These are phyloP conservation scores for Oxygymnocypris stewartii DNA, from an alignment of 2,113 vertebrate genomes.

Conservation along the genomic window DNA sequence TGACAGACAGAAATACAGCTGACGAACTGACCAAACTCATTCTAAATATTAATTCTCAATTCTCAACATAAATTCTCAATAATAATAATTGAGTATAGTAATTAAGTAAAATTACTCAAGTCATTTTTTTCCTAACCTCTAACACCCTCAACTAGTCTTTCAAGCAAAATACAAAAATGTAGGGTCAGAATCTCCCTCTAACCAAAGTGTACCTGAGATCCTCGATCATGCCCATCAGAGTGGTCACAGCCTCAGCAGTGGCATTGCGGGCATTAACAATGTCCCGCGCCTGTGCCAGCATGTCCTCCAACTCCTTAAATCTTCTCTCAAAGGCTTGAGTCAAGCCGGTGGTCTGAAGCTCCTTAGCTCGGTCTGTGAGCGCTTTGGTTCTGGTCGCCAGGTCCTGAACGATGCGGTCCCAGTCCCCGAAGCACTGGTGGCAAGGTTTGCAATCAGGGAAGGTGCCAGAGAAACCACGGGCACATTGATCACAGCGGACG, in stretches of 20 bases:
- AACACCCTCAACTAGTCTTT: neutral
- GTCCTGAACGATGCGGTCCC: slow-evolving; percentile 96
- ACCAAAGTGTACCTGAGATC: slow-evolving; percentile 81
- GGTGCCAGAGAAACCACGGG: slow-evolving; percentile 87
- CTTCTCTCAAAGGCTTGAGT: slow-evolving; percentile 81
- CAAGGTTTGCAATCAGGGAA: slow-evolving; percentile 93
- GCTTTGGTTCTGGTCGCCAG: slow-evolving; percentile 78
- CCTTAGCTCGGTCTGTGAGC: slow-evolving; percentile 77
- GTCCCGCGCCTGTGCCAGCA: slow-evolving; percentile 76
- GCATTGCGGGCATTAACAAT: slow-evolving; percentile 85
- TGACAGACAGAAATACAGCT: slow-evolving; percentile 52
- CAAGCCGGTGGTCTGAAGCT: slow-evolving; percentile 86
- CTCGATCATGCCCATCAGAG: slow-evolving; percentile 82
- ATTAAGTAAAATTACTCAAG: neutral
- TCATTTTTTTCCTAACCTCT: neutral
- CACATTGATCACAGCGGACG: slow-evolving; percentile 94
- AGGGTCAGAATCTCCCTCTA: neutral
- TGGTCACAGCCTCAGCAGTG: slow-evolving; percentile 74
- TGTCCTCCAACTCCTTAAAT: slow-evolving; percentile 83
- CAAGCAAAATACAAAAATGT: neutral
- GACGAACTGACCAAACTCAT: neutral
- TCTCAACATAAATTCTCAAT: too few relatives aligned
- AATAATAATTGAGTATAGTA: neutral
- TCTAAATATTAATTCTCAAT: too few relatives aligned
- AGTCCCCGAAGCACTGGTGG: slow-evolving; percentile 95